Conservation (phyloP, 1,140 invertebrate genomes). For the Chelonus insularis region DNA sequence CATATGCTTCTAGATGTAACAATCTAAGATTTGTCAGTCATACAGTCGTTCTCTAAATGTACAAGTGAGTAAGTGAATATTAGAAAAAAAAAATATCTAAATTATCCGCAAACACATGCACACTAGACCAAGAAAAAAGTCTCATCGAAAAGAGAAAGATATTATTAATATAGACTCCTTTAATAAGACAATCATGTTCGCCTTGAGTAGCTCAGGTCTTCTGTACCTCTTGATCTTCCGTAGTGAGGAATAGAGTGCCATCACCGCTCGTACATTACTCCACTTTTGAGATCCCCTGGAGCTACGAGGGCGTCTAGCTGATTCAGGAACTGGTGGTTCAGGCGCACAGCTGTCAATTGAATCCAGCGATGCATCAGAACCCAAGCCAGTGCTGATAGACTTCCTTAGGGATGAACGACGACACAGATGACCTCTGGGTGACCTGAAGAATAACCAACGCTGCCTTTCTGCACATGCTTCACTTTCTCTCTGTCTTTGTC, state of each 20-base stretch:
- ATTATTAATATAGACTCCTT: too few species aligned
- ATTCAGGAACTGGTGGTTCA: conserved; percentile 39
- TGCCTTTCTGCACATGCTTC: conserved; percentile 28
- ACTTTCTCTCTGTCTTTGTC: conserved; percentile 28
- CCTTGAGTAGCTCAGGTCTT: not conserved
- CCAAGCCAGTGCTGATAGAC: conserved; percentile 35
- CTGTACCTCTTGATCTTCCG: conserved; percentile 85
- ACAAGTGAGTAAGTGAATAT: too few species aligned
- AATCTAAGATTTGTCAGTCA: too few species aligned
- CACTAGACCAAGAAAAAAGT: conserved; percentile 35
- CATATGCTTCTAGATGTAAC: too few species aligned
- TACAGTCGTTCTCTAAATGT: too few species aligned
- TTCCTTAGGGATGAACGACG: conserved; percentile 38
- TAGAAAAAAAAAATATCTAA: too few species aligned
- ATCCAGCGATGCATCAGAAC: conserved; percentile 36
- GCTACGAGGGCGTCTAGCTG: conserved; percentile 44
- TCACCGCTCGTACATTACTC: conserved; percentile 81
- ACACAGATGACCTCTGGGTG: conserved; percentile 34
- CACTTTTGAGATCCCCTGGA: conserved; percentile 76
- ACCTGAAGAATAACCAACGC: conserved; percentile 49
- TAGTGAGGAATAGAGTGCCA: conserved; percentile 83
- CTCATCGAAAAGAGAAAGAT: conserved; percentile 30
- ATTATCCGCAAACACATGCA: conserved; percentile 24
- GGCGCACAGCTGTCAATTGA: conserved; percentile 47
- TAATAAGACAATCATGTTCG: not conserved